Percentiles rank a stretch among this genome's conserved stretches.
Conservation (phyloP, 2,888 invertebrate genomes). For the Axea sp. region DNA sequence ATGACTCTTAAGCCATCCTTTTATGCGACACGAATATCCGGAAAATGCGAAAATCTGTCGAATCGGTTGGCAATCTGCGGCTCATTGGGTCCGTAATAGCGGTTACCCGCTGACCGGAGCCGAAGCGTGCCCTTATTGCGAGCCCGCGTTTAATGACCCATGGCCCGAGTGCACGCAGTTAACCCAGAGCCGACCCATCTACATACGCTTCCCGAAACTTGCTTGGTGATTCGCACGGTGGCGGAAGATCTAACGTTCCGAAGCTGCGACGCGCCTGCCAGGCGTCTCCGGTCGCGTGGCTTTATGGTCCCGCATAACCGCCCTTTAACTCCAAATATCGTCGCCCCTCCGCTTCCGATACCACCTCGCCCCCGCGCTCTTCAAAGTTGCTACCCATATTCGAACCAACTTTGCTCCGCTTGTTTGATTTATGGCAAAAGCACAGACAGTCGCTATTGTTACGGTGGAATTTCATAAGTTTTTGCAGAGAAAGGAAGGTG, state of each 20-base stretch:
- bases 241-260: slow-evolving; percentile 75
- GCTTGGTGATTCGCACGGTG: slow-evolving; percentile 73
- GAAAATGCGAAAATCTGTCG: slow-evolving; percentile 71
- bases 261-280: slow-evolving; percentile 75
- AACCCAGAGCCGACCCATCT: slow-evolving; percentile 58
- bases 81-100: slow-evolving; percentile 78
- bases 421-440: slow-evolving; percentile 38
- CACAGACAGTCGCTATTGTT: slow-evolving; percentile 26
- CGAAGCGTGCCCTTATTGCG: slow-evolving; percentile 74
- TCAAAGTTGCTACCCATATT: slow-evolving; percentile 39
- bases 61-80: slow-evolving; percentile 71
- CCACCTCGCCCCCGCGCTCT: slow-evolving; percentile 6
- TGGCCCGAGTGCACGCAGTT: slow-evolving; percentile 68
- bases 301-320: slow-evolving; percentile 68
- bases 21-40: slow-evolving; percentile 64
- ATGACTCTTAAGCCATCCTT: slow-evolving; percentile 23
- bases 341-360: slow-evolving; percentile 60
- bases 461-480: slow-evolving; percentile 19
- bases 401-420: slow-evolving; percentile 27
- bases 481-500: slow-evolving; percentile 5
- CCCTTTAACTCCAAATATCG: slow-evolving; percentile 67
- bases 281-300: slow-evolving; percentile 79
- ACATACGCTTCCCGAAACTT: slow-evolving; percentile 58
- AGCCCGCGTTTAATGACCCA: slow-evolving; percentile 76
- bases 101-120: slow-evolving; percentile 76